Conservation (phyloP, 2,797 vertebrate species). For the Amblyraja radiata region DNA sequence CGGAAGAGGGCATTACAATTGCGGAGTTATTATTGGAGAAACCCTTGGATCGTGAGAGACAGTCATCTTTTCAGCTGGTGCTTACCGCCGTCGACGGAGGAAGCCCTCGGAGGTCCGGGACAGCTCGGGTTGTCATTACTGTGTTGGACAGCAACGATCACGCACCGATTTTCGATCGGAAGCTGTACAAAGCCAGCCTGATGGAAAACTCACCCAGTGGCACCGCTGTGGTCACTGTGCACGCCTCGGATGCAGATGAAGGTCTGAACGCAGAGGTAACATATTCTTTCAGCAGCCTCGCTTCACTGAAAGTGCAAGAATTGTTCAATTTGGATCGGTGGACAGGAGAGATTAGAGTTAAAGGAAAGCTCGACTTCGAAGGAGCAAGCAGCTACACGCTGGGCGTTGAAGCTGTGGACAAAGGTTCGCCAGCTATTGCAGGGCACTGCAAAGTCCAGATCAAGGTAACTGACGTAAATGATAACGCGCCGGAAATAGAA, state of each 20-base stretch:
- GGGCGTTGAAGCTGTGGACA: conserved; percentile 55
- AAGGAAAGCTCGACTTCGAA: conserved; percentile 49
- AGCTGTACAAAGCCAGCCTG: neutral
- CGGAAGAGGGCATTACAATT: conserved; percentile 49
- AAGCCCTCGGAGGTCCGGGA: neutral
- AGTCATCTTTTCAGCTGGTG: neutral
- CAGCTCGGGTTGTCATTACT: neutral
- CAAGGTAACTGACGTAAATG: conserved; percentile 56
- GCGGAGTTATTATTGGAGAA: conserved; percentile 48
- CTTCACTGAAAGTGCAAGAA: conserved; percentile 45
- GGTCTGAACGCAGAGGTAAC: conserved; percentile 48
- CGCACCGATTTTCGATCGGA: neutral
- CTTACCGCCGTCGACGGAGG: conserved; percentile 13
- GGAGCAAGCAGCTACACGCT: conserved; percentile 46
- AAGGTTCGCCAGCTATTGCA: conserved; percentile 43
- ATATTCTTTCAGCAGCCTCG: conserved; percentile 51
- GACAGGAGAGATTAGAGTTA: conserved; percentile 48
- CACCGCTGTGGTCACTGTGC: conserved; percentile 44
- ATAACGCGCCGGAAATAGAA: conserved; percentile 46
- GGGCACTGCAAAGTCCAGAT: conserved; percentile 51
- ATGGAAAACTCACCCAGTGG: neutral
- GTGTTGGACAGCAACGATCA: conserved; percentile 24
- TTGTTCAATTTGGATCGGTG: conserved; percentile 47
- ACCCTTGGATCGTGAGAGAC: conserved; percentile 41
- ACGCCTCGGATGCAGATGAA: conserved; percentile 51